Evolutionary conservation across 64 coral and sea anemone genomes (phyloP).

Genomic region (Astreopora myriophthalma): DNA sequence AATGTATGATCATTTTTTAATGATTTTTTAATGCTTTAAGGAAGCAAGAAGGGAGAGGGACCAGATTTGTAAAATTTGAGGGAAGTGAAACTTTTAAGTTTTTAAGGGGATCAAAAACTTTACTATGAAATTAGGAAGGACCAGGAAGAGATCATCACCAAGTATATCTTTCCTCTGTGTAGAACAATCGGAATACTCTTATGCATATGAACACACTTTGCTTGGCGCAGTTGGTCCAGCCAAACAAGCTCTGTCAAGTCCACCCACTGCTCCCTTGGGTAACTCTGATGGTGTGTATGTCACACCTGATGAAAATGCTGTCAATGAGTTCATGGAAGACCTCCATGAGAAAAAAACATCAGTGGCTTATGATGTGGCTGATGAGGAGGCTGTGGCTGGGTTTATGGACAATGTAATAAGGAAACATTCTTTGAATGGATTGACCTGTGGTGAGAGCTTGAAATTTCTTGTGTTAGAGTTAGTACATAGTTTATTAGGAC

Average conservation of each 20-base stretch:
- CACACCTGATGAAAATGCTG: constrained; percentile 21
- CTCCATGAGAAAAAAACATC: not conserved
- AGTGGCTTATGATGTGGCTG: constrained; percentile 34
- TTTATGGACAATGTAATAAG: not conserved
- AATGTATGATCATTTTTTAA: too few relatives aligned
- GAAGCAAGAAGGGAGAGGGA: too few relatives aligned
- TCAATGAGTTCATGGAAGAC: constrained; percentile 55
- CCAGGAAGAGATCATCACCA: too few relatives aligned
- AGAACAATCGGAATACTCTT: constrained; percentile 61
- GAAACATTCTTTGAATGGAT: constrained; percentile 23
- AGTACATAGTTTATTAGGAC: too few relatives aligned
- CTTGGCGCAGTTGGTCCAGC: not conserved
- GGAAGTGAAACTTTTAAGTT: too few relatives aligned
- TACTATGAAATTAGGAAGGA: too few relatives aligned
- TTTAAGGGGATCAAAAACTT: too few relatives aligned
- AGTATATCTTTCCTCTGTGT: not conserved
- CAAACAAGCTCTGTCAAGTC: not conserved
- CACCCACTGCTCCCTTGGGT: not conserved
- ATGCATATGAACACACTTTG: constrained; percentile 62
- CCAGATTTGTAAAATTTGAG: too few relatives aligned
- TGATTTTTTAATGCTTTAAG: too few relatives aligned
- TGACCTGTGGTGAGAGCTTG: not conserved
- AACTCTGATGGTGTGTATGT: constrained; percentile 1
- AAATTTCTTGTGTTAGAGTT: not conserved
- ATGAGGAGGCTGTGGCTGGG: constrained; percentile 29